phyloP scores from a whole-genome alignment of 2,113 vertebrate species.

The Cheirogaleus medius region DNA sequence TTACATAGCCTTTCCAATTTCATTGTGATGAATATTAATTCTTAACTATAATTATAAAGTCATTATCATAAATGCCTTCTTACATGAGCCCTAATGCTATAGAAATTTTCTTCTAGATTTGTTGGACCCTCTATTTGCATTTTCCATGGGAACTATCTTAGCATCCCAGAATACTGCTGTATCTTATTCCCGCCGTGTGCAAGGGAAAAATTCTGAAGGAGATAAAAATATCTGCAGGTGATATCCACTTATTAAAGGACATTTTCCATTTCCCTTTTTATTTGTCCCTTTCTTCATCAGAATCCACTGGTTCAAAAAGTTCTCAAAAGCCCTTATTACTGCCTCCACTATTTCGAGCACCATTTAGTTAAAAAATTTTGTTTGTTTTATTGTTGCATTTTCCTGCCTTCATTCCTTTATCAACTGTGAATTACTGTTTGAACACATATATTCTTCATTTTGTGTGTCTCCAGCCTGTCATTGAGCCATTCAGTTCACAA shows the following conservation, averaged over 20 bases:
- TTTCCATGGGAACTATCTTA: background rate
- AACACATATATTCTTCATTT: background rate
- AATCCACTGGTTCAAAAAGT: background rate
- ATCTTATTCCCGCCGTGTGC: background rate
- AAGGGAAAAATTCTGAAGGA: background rate
- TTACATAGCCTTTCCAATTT: background rate
- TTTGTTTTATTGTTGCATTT: background rate
- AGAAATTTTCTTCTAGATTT: background rate
- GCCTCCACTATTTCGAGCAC: background rate
- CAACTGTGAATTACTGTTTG: background rate
- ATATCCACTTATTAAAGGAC: background rate
- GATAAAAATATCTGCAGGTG: background rate
- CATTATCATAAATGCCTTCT: background rate
- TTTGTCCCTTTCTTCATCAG: background rate
- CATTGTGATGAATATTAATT: background rate
- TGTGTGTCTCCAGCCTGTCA: background rate
- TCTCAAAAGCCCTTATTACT: background rate
- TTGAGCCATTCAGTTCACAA: background rate
- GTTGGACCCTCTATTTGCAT: background rate
- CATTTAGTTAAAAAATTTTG: background rate
- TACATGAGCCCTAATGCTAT: background rate
- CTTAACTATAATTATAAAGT: background rate
- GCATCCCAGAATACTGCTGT: background rate
- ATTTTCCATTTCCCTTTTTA: conserved; percentile 1
- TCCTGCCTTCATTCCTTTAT: background rate